Evolutionary conservation across 2,113 vertebrate genomes (phyloP), one percentile per base, ranked within the genome.

Genomic region (Pomatostomus ruficeps): DNA sequence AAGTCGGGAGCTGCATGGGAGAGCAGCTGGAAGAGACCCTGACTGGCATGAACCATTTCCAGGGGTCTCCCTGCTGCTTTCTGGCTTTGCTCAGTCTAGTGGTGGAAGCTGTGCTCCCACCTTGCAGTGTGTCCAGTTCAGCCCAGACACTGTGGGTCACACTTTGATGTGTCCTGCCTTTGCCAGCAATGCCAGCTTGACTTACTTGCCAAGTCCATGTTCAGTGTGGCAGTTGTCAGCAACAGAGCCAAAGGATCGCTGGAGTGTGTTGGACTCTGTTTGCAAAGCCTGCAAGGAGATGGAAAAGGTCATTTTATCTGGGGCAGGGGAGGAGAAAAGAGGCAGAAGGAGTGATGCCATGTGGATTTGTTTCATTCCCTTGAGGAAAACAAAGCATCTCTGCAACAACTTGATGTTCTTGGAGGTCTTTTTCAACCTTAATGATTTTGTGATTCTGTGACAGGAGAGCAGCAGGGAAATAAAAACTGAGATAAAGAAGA

Each of bases 371-470:
- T 61, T 12, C 17, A 23, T 92, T 92, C 81, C 33, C 24, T 71
- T 6, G 24, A 92, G 84, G 68, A 92, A 95, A 78, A 79, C 19
- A 62, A 61, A 88, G n/a, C 33, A 43, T 91, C 57, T 84, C 59
- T 55, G 49, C 4, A 2, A 55, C 33, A 71, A 80, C 48, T 70
- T 48, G 63, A 76, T 76, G 62, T 62, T 89, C 35, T 36, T 83
- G 35, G 48, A 55, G 42, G 43, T 89, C 10, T 76, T 83, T 68
- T 62, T 62, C 18, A 49, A 21, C 55, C 33, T 18, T 55, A 43
- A 33, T 62, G 48, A 55, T 48, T 70, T 25, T 52, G 26, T 68
- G 62, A 62, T 75, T 89, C 35, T 55, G 35, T 83, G 48, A 70
- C 12, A 25, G 59, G 51, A 87, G 42, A 85, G 46, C 75, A 93